Conservation (phyloP, 2,888 invertebrate species). For the Homarus gammarus region DNA sequence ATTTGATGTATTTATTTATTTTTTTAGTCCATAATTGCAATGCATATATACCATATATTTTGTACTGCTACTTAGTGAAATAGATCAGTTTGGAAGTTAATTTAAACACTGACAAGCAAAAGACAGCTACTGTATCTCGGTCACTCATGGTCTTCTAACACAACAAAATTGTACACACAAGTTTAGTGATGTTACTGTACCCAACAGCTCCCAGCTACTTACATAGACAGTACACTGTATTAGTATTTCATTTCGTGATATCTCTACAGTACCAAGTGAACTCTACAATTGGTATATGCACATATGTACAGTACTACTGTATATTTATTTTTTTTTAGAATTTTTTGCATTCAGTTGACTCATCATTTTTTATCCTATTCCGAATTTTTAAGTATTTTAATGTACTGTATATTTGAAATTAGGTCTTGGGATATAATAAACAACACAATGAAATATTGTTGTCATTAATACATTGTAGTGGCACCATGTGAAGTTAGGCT, state of each 20-base stretch:
- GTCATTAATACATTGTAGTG: slow-evolving; percentile 4
- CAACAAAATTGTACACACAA: neutral
- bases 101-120: neutral
- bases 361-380: neutral
- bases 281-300: neutral
- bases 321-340: neutral
- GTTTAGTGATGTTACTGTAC: neutral
- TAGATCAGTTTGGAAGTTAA: neutral
- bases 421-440: neutral
- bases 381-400: neutral
- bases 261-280: neutral
- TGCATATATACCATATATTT: neutral
- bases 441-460: neutral
- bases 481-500: neutral
- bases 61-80: neutral
- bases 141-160: slow-evolving; percentile 1
- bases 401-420: neutral
- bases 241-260: neutral
- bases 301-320: neutral
- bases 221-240: neutral
- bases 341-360: neutral
- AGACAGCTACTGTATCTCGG: neutral
- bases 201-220: neutral
- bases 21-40: neutral
- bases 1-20: no score